Base-by-base conservation (phyloP, 2,113 vertebrate genomes). In the Cinclus cinclus region DNA sequence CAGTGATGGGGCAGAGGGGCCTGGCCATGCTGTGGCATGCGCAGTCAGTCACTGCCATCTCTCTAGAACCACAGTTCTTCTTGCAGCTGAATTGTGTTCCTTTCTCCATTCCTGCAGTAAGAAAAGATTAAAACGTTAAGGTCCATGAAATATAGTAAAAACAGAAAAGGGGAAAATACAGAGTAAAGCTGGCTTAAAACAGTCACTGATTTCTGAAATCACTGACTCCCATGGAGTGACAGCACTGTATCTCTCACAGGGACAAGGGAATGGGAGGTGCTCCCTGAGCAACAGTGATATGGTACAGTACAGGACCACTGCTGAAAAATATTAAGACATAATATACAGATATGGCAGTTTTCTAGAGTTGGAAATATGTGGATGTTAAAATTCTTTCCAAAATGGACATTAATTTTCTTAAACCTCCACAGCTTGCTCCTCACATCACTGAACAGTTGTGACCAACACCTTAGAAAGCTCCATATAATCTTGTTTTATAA, bases 71-170 rank as follows among this genome's bases (percentile, higher is more conserved):
- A 89, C 62, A 55, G 68, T 56, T 60, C 63, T 90, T 47, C 94
- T 64, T 7, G 87, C 55, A 77, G 94, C 68, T 64, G 79, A 73
- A 65, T 7, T 52, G 68, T 90, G 88, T 49, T 95, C 81, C 65
- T 91, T 91, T 64, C 83, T 92, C 83, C 92, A 71, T 17, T 78
- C 96, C 96, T 97, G 95, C 50, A 94, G 90, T 30, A 60, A 96
- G 85, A 96, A 88, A 96, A 91, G 79, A 96, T 96, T 78, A 71
- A 31, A 93, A 86, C 35, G 27, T 93, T 96, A 94, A 94, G 24
- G 52, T 35, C 35, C 35, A 25, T 7, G n/a, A 74, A 73, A 92
- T 21, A 69, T 0, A 11, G 28, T 30, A 60, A 78, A 82, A 94
- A 73, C 9, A 77, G 21, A 76, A 50, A 25, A 18, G 44, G 33